Base-by-base conservation (phyloP, 2,888 invertebrate species). In the Lasioglossum marginatum region DNA sequence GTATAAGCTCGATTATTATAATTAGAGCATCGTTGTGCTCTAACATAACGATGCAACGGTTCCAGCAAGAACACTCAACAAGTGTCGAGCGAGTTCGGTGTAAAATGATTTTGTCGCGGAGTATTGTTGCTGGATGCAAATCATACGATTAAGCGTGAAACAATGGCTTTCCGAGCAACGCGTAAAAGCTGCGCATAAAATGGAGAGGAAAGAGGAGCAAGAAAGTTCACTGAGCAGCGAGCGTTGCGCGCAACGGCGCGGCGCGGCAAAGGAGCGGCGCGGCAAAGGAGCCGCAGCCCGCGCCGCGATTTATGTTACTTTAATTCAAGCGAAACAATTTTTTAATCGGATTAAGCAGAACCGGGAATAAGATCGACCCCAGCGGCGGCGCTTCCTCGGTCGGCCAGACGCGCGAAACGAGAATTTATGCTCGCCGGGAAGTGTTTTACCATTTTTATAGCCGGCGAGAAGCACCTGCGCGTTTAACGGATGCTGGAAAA, bases 401-500 rank as follows among this genome's bases (percentile, higher is more conserved):
- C 68, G 70, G 78, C 37, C 23, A 23, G 75, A 66, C 71, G 66
- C 72, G 78, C 57, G 71, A 79, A 83, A 76, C 66, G 84, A 71
- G 85, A 57, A 83, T 85, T 85, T 85, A 85, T 83, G 79, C 57
- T 52, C 37, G 6, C 57, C 12, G 16, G 16, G n/a, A 75, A 79
- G 83, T 79, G 84, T 83, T 85, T 79, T 72, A 83, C 79, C 83
- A 79, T 83, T 79, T 85, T 85, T 83, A 83, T 76, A 72, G 79
- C 75, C 71, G 19, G 16, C 23, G 60, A 63, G 84, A 66, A 83
- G 71, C 84, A 83, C 45, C 66, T 76, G 71, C 72, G 52, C 75
- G 40, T 40, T 76, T 85, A 85, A 83, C 85, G 52, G 43, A 52
- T 48, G 40, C 74, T 31, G 77, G 66, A 14, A 66, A 72, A 79